Evolutionary conservation across 2,888 invertebrate genomes (phyloP).

Genomic region (Dendrolimus houi): DNA sequence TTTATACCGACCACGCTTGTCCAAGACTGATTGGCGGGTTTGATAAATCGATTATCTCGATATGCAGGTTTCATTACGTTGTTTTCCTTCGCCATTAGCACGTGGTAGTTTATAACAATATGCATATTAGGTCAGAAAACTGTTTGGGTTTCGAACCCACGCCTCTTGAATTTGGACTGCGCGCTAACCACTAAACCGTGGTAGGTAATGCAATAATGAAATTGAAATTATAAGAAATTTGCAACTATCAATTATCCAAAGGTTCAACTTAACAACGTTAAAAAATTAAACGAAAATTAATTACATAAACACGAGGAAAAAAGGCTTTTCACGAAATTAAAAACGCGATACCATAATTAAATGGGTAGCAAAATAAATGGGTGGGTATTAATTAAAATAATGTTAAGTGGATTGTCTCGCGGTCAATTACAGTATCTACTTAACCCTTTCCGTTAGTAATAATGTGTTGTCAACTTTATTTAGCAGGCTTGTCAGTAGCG

Average conservation of each 20-base stretch:
- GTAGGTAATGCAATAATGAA: too few species aligned
- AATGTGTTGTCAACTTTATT: slow-evolving; percentile 37
- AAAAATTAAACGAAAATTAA: neutral
- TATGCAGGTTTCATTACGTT: too few species aligned
- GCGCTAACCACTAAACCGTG: too few species aligned
- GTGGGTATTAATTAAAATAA: slow-evolving; percentile 46
- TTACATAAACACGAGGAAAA: neutral
- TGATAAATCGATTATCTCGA: too few species aligned
- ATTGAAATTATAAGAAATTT: too few species aligned
- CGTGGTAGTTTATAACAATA: too few species aligned
- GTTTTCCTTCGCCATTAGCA: too few species aligned
- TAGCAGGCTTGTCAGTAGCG: slow-evolving; percentile 9
- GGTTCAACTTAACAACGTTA: neutral
- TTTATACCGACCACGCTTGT: too few species aligned
- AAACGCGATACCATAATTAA: slow-evolving; percentile 26
- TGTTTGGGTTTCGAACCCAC: too few species aligned
- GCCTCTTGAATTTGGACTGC: too few species aligned
- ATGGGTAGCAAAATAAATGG: slow-evolving; percentile 28
- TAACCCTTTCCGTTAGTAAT: slow-evolving; percentile 53
- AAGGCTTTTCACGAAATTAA: slow-evolving; percentile 2
- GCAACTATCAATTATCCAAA: neutral
- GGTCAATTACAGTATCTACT: slow-evolving; percentile 36
- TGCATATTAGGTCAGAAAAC: too few species aligned
- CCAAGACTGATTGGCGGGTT: too few species aligned
- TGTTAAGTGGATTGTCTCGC: slow-evolving; percentile 38